Evolutionary conservation across 23 tunicate species (phyloP), one percentile per base, ranked within the genome.

Genomic region (Ciona savignyi): DNA sequence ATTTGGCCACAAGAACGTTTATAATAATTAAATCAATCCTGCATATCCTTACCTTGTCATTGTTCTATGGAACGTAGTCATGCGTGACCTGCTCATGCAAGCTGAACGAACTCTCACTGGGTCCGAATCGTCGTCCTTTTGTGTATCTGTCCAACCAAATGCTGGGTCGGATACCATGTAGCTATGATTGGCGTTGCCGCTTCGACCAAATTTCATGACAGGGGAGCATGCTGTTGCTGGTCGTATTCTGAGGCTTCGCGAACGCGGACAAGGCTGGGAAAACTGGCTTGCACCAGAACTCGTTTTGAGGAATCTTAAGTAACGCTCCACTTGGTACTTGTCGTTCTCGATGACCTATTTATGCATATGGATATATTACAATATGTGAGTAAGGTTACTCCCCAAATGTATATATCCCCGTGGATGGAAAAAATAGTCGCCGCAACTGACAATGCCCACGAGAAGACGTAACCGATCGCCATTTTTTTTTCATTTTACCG

Each of bases 31-130:
- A n/a, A n/a, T n/a, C n/a, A n/a, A n/a, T n/a, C n/a, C n/a, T n/a
- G n/a, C n/a, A n/a, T n/a, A n/a, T n/a, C n/a, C n/a, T n/a, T 27
- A 78, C 83, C 84, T 80, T 71, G 77, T 24, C 84, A 80, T 70
- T 4, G 77, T 71, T 2, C 77, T 80, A 62, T 61, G 74, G 27
- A 33, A 33, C 23, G 75, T 27, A 27, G 26, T 63, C 56, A 80
- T 33, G 32, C 84, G 62, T 23, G 70, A 1, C 27, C 77, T 71
- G 77, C 77, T 80, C 62, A 80, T 80, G 70, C 66, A 62, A 23
- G 84, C 84, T 24, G 84, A 80, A 25, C 71, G 71, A 1, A 77
- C 77, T 60, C 84, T 62, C 42, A 22, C 73, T 33, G 63, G 49
- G 20, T 34, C 71, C 30, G 19, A 26, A 27, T 33, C 34, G 19